phyloP scores from a whole-genome alignment of 2,113 vertebrate genomes.

The Corydoras sp. region DNA sequence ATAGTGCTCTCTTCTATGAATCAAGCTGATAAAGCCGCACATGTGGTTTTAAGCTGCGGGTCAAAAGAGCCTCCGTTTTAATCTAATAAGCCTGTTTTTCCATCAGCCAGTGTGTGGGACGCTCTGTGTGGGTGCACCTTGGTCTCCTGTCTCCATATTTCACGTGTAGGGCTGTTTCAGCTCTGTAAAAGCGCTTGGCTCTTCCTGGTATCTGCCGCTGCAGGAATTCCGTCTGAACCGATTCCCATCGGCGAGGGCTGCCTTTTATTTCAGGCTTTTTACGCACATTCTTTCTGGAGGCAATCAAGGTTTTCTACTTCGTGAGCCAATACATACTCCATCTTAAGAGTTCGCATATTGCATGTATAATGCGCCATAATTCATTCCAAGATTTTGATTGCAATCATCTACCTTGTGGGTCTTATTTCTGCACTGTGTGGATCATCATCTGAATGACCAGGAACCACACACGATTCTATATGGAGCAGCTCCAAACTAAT shows the following conservation, averaged over 20 bases:
- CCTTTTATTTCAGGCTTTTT: conserved; percentile 53
- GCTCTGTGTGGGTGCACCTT: conserved; percentile 39
- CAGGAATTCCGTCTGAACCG: conserved; percentile 46
- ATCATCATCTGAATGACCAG: not conserved
- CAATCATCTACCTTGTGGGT: conserved; percentile 5
- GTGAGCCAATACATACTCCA: conserved; percentile 39
- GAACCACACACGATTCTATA: conserved; percentile 7
- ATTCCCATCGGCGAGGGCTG: conserved; percentile 45
- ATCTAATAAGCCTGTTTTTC: conserved; percentile 59
- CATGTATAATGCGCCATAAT: conserved; percentile 3
- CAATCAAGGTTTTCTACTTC: conserved; percentile 46
- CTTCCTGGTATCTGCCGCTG: conserved; percentile 45
- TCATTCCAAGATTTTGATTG: conserved; percentile 3
- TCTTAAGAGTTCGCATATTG: conserved; percentile 31
- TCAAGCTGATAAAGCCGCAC: conserved; percentile 47
- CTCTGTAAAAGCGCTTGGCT: conserved; percentile 54
- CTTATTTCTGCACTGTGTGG: not conserved
- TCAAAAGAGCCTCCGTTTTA: conserved; percentile 43
- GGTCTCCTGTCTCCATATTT: conserved; percentile 43
- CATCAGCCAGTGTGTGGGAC: conserved; percentile 47
- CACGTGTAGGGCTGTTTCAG: conserved; percentile 43
- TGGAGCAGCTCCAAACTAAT: too few species aligned
- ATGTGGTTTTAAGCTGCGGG: conserved; percentile 39
- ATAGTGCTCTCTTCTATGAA: conserved; percentile 43
- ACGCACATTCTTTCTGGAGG: conserved; percentile 52